Conservation (phyloP, 2,113 vertebrate genomes). For the Leucosticte australis region DNA sequence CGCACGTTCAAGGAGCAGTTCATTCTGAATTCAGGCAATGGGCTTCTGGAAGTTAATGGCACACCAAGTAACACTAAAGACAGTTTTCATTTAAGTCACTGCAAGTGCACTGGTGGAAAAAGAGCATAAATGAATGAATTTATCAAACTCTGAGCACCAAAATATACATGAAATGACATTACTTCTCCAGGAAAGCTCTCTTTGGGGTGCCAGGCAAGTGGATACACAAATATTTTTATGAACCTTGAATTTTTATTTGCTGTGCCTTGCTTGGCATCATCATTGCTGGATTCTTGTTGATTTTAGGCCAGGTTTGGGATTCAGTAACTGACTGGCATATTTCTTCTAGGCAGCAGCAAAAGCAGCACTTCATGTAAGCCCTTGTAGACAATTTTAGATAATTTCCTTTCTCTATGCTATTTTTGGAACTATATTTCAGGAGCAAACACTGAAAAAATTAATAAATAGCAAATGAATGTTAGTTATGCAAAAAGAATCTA, state of each 20-base stretch:
- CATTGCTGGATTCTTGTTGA: not conserved
- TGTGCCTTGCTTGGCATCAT: not conserved
- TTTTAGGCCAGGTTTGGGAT: not conserved
- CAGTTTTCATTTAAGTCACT: not conserved
- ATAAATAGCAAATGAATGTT: not conserved
- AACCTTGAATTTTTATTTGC: not conserved
- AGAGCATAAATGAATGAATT: not conserved
- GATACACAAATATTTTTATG: not conserved
- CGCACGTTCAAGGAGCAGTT: not conserved
- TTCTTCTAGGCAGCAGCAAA: not conserved
- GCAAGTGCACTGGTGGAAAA: not conserved
- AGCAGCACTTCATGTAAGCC: not conserved
- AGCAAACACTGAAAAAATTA: not conserved
- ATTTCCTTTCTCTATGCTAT: constrained; percentile 6
- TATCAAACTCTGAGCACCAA: not conserved
- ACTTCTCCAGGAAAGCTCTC: not conserved
- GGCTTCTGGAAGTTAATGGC: not conserved
- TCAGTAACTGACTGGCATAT: not conserved
- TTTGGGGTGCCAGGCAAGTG: not conserved
- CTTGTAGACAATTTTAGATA: not conserved
- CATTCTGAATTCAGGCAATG: not conserved
- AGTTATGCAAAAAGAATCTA: not conserved
- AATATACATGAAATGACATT: not conserved
- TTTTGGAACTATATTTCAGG: not conserved
- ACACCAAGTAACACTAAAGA: not conserved